Conservation (phyloP, 2,888 invertebrate genomes). For the Platerodrilus igneus region DNA sequence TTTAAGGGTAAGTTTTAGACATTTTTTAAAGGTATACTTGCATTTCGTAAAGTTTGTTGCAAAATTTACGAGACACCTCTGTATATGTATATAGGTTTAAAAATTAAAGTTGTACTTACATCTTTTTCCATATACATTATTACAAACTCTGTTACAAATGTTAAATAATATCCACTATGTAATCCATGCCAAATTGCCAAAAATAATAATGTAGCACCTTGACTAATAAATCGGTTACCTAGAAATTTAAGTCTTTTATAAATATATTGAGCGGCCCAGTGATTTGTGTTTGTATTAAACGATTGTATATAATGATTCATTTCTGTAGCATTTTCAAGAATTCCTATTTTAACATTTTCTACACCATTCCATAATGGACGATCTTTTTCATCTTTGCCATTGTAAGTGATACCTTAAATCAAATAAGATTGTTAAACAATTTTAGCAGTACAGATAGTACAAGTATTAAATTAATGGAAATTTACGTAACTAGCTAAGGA, state of each 20-base stretch:
- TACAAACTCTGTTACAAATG: slow-evolving; percentile 87
- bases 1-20: not conserved
- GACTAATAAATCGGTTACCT: slow-evolving; percentile 75
- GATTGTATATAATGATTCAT: slow-evolving; percentile 85
- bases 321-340: slow-evolving; percentile 77
- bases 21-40: too few species aligned
- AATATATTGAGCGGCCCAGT: slow-evolving; percentile 89
- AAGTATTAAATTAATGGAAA: not conserved
- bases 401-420: slow-evolving; percentile 75
- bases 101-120: slow-evolving; percentile 58
- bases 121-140: slow-evolving; percentile 83
- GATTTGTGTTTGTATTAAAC: slow-evolving; percentile 94
- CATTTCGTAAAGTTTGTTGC: too few species aligned
- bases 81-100: too few species aligned
- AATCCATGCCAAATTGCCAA: slow-evolving; percentile 96
- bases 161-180: slow-evolving; percentile 89
- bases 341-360: slow-evolving; percentile 77
- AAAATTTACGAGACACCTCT: too few species aligned
- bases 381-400: slow-evolving; percentile 66
- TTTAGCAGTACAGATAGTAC: not conserved
- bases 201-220: slow-evolving; percentile 75
- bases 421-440: slow-evolving; percentile 28
- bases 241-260: slow-evolving; percentile 91
- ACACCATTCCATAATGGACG: slow-evolving; percentile 77
- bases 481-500: not conserved